Evolutionary conservation across 2,888 invertebrate genomes (phyloP).

Genomic region (Eretmocerus hayati): DNA sequence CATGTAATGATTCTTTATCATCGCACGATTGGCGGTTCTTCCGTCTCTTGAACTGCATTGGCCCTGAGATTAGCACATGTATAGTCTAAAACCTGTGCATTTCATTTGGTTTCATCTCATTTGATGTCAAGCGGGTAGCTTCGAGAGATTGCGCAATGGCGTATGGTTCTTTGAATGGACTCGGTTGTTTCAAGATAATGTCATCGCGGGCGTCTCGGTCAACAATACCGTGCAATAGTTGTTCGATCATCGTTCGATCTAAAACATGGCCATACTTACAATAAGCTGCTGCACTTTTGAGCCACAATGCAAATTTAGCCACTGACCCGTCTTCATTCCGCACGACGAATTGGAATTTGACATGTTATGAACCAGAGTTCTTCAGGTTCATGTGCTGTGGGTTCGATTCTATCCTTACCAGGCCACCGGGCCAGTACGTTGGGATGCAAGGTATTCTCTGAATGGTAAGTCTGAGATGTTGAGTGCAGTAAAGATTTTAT

Average conservation of each 20-base stretch:
- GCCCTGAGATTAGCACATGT: neutral
- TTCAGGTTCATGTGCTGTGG: too few species aligned
- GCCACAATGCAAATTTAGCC: neutral
- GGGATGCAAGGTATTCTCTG: too few species aligned
- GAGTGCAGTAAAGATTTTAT: too few species aligned
- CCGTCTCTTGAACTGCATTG: too few species aligned
- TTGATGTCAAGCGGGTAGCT: slow-evolving; percentile 8
- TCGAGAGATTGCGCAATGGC: slow-evolving; percentile 16
- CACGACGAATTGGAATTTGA: neutral
- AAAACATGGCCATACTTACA: neutral
- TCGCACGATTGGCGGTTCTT: too few species aligned
- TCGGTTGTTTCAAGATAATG: slow-evolving; percentile 16
- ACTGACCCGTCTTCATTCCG: neutral
- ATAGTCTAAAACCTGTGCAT: neutral
- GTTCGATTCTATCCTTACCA: too few species aligned
- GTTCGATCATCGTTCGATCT: neutral
- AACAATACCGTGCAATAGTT: neutral
- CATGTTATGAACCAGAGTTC: too few species aligned
- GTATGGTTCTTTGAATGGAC: slow-evolving; percentile 9
- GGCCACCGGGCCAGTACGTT: too few species aligned
- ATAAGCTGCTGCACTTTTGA: neutral
- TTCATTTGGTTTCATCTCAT: neutral
- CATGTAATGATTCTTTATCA: too few species aligned
- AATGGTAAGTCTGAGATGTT: too few species aligned
- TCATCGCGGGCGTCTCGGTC: slow-evolving; percentile 15